Percentiles rank a stretch among this genome's conserved stretches.
These are phyloP conservation scores for Poecilia latipinna DNA, from an alignment of 2,113 vertebrate species.

Conservation along the genomic window DNA sequence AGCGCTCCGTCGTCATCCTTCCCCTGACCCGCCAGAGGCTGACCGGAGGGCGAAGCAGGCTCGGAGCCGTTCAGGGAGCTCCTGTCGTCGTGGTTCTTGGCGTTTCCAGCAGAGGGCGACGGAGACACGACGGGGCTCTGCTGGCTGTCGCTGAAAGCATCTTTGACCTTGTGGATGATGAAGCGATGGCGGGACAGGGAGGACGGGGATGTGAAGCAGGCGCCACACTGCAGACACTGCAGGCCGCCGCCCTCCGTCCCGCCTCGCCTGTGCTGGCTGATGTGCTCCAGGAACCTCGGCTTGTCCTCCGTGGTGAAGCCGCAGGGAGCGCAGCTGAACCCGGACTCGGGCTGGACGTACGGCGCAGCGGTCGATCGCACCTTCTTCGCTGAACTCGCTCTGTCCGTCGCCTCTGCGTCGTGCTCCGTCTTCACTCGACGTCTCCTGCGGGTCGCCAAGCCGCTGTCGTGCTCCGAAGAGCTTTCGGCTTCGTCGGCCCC, in stretches of 20 bases:
- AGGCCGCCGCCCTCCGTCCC: constrained; percentile 69
- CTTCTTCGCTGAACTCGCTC: constrained; percentile 59
- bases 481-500: constrained; percentile 69
- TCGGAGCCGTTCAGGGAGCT: constrained; percentile 54
- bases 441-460: constrained; percentile 40
- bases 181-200: constrained; percentile 92
- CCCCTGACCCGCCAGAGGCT: constrained; percentile 36
- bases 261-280: constrained; percentile 83
- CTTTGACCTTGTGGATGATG: constrained; percentile 90
- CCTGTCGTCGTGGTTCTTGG: constrained; percentile 42
- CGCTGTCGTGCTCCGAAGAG: constrained; percentile 75
- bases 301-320: constrained; percentile 80
- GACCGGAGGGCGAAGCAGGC: constrained; percentile 63
- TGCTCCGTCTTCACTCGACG: constrained; percentile 75
- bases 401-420: constrained; percentile 56
- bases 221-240: constrained; percentile 91
- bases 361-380: constrained; percentile 29
- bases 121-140: constrained; percentile 16
- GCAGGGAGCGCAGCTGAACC: constrained; percentile 83
- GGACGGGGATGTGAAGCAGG: constrained; percentile 89
- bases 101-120: constrained; percentile 24
- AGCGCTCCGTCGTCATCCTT: constrained; percentile 77
- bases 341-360: constrained; percentile 64
- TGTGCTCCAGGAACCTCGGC: constrained; percentile 79
- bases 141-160: constrained; percentile 47